Evolutionary conservation across 1,140 invertebrate genomes (phyloP).

Genomic region (Sycophaga agraensis): DNA sequence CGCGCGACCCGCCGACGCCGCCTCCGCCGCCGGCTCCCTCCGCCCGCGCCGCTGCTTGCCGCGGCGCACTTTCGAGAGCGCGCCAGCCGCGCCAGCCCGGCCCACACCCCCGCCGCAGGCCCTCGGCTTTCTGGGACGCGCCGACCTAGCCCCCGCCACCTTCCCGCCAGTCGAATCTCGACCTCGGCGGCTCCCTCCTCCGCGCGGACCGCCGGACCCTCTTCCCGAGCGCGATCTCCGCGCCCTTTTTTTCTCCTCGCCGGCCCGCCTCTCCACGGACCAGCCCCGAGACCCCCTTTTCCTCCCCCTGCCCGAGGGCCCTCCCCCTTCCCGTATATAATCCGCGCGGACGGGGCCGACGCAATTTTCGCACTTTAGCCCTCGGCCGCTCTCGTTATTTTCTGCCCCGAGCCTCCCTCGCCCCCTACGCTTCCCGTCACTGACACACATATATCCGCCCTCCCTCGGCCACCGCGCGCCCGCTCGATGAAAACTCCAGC

Average conservation of each 20-base stretch:
- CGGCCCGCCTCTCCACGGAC: too few species aligned
- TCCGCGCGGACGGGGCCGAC: conserved; percentile 33
- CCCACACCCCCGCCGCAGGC: too few species aligned
- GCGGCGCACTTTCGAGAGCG: conserved; percentile 20
- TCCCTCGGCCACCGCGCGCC: too few species aligned
- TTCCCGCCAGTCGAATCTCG: conserved; percentile 17
- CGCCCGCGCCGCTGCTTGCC: too few species aligned
- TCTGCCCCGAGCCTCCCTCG: too few species aligned
- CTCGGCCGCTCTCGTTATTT: conserved; percentile 6
- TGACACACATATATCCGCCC: too few species aligned
- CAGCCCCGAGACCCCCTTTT: conserved; percentile 27
- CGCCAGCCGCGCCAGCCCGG: too few species aligned
- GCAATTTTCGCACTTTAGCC: conserved; percentile 31
- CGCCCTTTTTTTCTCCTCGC: conserved; percentile 4
- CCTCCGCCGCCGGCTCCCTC: too few species aligned
- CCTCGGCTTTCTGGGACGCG: too few species aligned
- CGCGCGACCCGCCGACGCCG: not conserved
- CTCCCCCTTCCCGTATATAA: not conserved
- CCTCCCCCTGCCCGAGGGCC: not conserved
- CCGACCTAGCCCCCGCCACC: too few species aligned
- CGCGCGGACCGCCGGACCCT: conserved; percentile 7
- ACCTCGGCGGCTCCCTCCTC: conserved; percentile 13
- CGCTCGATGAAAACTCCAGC: too few species aligned
- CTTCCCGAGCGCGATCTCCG: not conserved
- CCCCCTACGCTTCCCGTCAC: too few species aligned